Conservation (phyloP, 64 coral and sea anemone genomes). For the Orbicella faveolata region DNA sequence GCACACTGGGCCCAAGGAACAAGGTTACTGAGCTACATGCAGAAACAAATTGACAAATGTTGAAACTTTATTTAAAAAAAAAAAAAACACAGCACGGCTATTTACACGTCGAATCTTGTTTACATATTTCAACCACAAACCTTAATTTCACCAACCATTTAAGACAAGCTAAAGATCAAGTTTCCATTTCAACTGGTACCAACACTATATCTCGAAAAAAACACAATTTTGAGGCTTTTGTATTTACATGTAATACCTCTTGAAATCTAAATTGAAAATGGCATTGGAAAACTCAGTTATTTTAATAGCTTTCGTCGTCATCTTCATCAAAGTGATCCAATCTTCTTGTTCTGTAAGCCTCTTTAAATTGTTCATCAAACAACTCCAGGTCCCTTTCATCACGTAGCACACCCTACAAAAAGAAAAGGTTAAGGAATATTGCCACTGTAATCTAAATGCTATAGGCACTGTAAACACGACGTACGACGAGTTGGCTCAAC, state of each 20-base stretch:
- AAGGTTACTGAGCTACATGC: no score
- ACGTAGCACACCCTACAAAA: slow-evolving; percentile 87
- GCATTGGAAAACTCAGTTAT: neutral
- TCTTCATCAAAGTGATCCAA: slow-evolving; percentile 89
- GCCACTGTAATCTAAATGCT: neutral
- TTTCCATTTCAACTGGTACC: neutral
- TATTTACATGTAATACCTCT: neutral
- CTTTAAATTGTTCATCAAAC: slow-evolving; percentile 89
- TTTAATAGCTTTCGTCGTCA: slow-evolving; percentile 53
- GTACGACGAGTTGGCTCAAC: no score
- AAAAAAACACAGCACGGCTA: no score
- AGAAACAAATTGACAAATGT: no score
- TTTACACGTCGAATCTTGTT: no score
- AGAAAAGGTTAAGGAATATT: neutral
- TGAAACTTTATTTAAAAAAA: no score
- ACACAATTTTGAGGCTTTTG: neutral
- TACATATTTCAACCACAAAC: no score
- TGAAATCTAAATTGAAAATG: neutral
- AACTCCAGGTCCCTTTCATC: slow-evolving; percentile 81
- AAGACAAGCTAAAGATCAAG: neutral
- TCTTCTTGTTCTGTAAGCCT: slow-evolving; percentile 72
- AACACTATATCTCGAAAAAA: neutral
- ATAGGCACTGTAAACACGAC: neutral
- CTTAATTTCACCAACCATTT: no score
- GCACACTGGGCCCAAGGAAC: no score